A percentile compares a stretch with the other conserved stretches of the same genome.
Conservation (phyloP, 2,888 invertebrate species). For the Papilio gigon region DNA sequence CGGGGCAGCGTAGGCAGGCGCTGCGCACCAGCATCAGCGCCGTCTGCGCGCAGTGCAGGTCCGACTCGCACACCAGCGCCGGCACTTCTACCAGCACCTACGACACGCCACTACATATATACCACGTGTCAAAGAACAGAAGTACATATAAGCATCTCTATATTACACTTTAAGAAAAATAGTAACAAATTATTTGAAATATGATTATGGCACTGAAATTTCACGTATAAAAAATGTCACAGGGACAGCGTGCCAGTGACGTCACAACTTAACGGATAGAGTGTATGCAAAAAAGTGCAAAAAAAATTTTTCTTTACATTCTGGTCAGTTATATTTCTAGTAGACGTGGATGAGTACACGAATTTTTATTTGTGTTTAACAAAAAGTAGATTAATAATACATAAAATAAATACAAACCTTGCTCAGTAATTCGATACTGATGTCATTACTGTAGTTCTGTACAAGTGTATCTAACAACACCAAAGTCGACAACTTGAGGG, state of each 20-base stretch:
- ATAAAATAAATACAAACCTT: slow-evolving; percentile 80
- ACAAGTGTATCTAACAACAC: slow-evolving; percentile 95
- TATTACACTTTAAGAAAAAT: too few relatives aligned
- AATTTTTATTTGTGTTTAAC: too few relatives aligned
- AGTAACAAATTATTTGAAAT: too few relatives aligned
- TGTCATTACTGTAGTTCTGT: slow-evolving; percentile 89
- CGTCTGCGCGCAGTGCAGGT: slow-evolving; percentile 97
- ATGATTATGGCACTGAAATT: too few relatives aligned
- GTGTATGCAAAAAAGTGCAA: slow-evolving; percentile 7
- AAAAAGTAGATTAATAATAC: too few relatives aligned
- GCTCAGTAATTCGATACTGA: slow-evolving; percentile 87
- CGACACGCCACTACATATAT: neutral
- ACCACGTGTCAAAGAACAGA: neutral
- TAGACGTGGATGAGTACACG: too few relatives aligned
- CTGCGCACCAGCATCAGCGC: slow-evolving; percentile 92
- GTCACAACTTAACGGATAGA: neutral
- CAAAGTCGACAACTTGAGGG: slow-evolving; percentile 94
- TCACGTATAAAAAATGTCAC: too few relatives aligned
- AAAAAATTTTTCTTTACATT: too few relatives aligned
- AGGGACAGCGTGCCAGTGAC: neutral
- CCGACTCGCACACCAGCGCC: slow-evolving; percentile 94
- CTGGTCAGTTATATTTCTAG: too few relatives aligned
- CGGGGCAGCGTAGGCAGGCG: slow-evolving; percentile 89
- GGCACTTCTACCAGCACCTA: slow-evolving; percentile 94
- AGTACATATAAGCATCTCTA: too few relatives aligned